These are phyloP conservation scores for Drosophila affinis DNA, from an alignment of 2,888 invertebrate species.

Conservation along the genomic window DNA sequence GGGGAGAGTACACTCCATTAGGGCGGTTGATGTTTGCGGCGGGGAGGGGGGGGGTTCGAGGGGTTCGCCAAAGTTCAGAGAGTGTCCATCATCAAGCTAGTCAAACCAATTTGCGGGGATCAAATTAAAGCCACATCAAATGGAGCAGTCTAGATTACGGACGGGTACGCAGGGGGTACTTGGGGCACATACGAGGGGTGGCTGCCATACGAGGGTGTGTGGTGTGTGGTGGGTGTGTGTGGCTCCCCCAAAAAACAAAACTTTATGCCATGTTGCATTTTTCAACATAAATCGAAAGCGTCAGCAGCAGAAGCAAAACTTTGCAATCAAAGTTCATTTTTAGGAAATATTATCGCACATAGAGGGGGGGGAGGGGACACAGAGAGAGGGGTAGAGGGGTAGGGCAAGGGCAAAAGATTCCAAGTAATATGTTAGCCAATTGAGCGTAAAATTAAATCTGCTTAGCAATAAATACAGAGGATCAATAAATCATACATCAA, in stretches of 20 bases:
- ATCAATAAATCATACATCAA: slow-evolving; percentile 39
- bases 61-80: slow-evolving; percentile 34
- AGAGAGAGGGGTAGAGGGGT: too few species aligned
- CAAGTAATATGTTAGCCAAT: slow-evolving; percentile 54
- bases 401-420: slow-evolving; percentile 31
- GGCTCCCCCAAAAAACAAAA: slow-evolving; percentile 43
- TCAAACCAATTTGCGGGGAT: slow-evolving; percentile 74
- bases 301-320: slow-evolving; percentile 57
- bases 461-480: slow-evolving; percentile 20
- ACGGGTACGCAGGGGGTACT: neutral
- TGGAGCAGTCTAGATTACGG: slow-evolving; percentile 13
- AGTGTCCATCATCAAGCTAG: slow-evolving; percentile 54
- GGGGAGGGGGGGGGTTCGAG: too few species aligned
- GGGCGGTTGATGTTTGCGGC: slow-evolving; percentile 20
- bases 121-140: slow-evolving; percentile 69
- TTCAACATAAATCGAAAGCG: slow-evolving; percentile 68
- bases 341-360: slow-evolving; percentile 31
- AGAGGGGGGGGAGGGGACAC: too few species aligned
- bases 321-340: slow-evolving; percentile 38
- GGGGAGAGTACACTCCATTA: slow-evolving; percentile 46
- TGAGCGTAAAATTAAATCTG: slow-evolving; percentile 56
- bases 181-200: neutral
- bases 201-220: neutral
- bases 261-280: slow-evolving; percentile 68
- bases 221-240: too few species aligned